Evolutionary conservation across 2,797 vertebrate genomes (phyloP), one percentile per base, ranked within the genome.

Genomic region (Phylloscopus collybita): DNA sequence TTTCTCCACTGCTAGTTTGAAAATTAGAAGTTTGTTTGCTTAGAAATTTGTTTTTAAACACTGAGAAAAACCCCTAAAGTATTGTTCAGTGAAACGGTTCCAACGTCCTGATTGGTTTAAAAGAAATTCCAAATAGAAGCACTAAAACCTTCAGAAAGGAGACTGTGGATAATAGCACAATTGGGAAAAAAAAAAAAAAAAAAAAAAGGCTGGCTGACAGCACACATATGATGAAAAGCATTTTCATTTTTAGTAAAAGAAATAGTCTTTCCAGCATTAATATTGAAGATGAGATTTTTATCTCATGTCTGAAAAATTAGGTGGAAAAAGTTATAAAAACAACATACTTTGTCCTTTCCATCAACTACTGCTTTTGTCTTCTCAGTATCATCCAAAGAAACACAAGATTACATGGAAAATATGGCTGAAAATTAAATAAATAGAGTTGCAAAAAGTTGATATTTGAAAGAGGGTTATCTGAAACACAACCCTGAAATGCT

Each of bases 101-200:
- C n/a, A 65, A 3, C 0, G 0, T 45, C 30, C 13, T 47, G 16
- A 56, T 20, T n/a, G 44, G 9, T 80, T 80, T 62, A 36, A 88
- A 66, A 84, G 34, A 49, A 30, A 64, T 64, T 45, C n/a, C 32
- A 70, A 70, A 44, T 17, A 40, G 56, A 44, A 80, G 44, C 12
- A 70, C 30, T 65, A 27, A 75, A 92, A 47, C 13, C 11, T 88
- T 56, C 42, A 59, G 45, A 60, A 76, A 57, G 10, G 10, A 5
- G 8, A 20, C 5, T 40, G 14, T 23, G 38, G 10, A 53, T 65
- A 76, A 64, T 4, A 42, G 13, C 10, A 50, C 14, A 74, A 19
- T 0, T 40, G 36, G 23, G 16, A 13, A 14, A 14, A 4, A 42
- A 51, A 54, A 49, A 57, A 13, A 14, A 14, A 4, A 42, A 51